These are phyloP conservation scores for Myopa tessellatipennis DNA, from an alignment of 2,888 invertebrate species.

Conservation along the genomic window DNA sequence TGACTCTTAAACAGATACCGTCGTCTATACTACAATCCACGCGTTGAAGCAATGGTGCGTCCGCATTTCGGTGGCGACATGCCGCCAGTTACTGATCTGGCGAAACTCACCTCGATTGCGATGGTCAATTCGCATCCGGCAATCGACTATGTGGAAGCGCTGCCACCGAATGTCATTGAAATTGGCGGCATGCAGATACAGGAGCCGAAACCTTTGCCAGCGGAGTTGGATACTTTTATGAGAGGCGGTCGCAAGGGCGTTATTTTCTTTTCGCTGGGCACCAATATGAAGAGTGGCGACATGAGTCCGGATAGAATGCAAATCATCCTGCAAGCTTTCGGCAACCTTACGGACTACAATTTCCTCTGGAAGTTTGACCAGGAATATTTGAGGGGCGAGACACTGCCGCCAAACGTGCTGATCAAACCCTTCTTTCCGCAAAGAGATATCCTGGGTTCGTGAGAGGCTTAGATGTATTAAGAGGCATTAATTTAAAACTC, in stretches of 20 bases:
- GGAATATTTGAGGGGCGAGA: slow-evolving; percentile 46
- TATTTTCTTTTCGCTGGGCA: slow-evolving; percentile 62
- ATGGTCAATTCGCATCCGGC: slow-evolving; percentile 62
- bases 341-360: slow-evolving; percentile 56
- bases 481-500: background rate
- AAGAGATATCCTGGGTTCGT: slow-evolving; percentile 55
- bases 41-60: slow-evolving; percentile 49
- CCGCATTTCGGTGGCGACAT: slow-evolving; percentile 46
- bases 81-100: slow-evolving; percentile 49
- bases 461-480: background rate
- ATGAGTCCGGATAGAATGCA: slow-evolving; percentile 40
- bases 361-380: slow-evolving; percentile 65
- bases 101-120: slow-evolving; percentile 52
- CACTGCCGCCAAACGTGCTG: slow-evolving; percentile 52
- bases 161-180: slow-evolving; percentile 64
- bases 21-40: slow-evolving; percentile 46
- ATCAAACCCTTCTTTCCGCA: slow-evolving; percentile 48
- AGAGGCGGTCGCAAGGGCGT: slow-evolving; percentile 57
- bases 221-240: slow-evolving; percentile 55
- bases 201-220: slow-evolving; percentile 53
- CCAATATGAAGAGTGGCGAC: slow-evolving; percentile 53
- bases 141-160: slow-evolving; percentile 58
- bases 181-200: slow-evolving; percentile 64
- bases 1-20: slow-evolving; percentile 46
- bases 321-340: slow-evolving; percentile 55